These are phyloP conservation scores for Vireo altiloquus DNA, from an alignment of 2,113 vertebrate species.

Conservation along the genomic window DNA sequence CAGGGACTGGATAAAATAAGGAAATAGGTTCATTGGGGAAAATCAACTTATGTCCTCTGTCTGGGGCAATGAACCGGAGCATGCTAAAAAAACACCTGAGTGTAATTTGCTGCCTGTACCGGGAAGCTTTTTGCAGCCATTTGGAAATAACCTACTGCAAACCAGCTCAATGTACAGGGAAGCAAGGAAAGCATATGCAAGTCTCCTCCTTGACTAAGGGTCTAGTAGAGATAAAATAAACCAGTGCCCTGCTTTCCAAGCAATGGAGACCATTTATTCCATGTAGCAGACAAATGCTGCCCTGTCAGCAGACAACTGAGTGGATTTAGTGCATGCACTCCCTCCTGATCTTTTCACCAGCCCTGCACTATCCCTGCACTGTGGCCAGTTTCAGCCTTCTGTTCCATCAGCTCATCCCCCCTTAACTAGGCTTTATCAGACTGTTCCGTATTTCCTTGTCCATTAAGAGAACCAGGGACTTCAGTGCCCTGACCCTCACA, in stretches of 20 bases:
- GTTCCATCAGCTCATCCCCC: not conserved
- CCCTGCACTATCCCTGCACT: not conserved
- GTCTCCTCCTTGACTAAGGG: slow-evolving; percentile 12
- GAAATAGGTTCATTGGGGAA: not conserved
- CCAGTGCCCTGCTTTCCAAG: slow-evolving; percentile 21
- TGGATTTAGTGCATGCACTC: slow-evolving; percentile 5
- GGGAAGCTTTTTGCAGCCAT: not conserved
- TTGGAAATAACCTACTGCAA: slow-evolving; percentile 23
- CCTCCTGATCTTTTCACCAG: not conserved
- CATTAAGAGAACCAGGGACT: not conserved
- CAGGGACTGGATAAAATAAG: not conserved
- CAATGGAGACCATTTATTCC: slow-evolving; percentile 50
- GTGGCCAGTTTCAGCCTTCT: not conserved
- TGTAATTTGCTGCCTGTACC: not conserved
- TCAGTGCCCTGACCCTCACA: not conserved
- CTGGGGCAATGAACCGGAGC: not conserved
- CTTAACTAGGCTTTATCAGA: not conserved
- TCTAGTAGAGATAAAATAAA: slow-evolving; percentile 40
- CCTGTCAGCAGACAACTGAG: slow-evolving; percentile 1
- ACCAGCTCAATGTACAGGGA: not conserved
- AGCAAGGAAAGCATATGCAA: not conserved
- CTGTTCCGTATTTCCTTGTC: not conserved
- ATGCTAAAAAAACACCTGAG: not conserved
- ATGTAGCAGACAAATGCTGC: slow-evolving; percentile 2
- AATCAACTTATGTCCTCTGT: not conserved